These are phyloP conservation scores for Meloidogyne hapla DNA, from an alignment of 1,140 invertebrate genomes.

Conservation along the genomic window DNA sequence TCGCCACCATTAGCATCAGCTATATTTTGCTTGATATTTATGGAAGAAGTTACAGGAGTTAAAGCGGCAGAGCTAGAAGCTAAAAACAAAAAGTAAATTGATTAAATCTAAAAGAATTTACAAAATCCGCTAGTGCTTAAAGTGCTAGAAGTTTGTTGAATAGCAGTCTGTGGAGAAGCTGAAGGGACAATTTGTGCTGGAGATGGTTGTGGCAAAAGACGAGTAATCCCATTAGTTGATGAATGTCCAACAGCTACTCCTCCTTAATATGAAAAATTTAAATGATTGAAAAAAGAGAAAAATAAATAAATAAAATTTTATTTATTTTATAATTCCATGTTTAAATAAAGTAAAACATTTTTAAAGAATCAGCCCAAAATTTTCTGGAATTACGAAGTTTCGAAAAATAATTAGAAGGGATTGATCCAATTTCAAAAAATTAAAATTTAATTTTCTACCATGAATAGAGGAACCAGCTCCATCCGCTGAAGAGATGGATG, in stretches of 20 bases:
- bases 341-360: no score
- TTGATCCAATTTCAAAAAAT: no score
- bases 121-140: constrained; percentile 3
- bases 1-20: constrained; percentile 49
- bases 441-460: background rate
- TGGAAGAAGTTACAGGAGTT: background rate
- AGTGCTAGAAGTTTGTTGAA: background rate
- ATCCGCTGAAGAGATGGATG: constrained; percentile 34
- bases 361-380: no score
- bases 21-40: background rate
- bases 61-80: constrained; percentile 5
- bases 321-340: no score
- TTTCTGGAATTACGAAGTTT: no score
- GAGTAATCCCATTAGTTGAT: background rate
- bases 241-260: background rate
- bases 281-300: no score
- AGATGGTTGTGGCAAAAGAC: background rate
- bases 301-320: no score
- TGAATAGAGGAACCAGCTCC: background rate
- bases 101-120: background rate
- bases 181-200: background rate
- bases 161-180: constrained; percentile 13
- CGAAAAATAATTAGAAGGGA: no score
- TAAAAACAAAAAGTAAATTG: no score
- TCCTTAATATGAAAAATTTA: no score